phyloP scores from a whole-genome alignment of 2,113 vertebrate species.

The Corythornis madagascariensis region DNA sequence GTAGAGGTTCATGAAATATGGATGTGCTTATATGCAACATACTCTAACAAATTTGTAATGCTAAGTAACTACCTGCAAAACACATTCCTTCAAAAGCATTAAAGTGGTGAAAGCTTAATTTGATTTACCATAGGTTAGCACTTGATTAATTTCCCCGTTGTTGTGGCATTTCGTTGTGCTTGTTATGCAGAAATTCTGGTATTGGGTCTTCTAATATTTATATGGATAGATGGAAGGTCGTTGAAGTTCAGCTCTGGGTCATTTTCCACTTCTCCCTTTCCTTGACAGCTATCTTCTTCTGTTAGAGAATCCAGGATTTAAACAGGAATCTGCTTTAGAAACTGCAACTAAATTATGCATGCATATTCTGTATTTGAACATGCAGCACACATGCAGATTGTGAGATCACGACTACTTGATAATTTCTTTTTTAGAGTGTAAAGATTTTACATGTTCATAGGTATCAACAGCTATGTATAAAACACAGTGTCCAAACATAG shows the following conservation, averaged over 20 bases:
- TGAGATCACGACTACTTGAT: neutral
- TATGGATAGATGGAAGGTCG: neutral
- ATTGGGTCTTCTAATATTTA: neutral
- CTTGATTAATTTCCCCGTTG: constrained; percentile 5
- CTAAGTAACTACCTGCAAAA: constrained; percentile 68
- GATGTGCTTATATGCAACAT: constrained; percentile 48
- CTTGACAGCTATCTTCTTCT: neutral
- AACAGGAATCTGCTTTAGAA: neutral
- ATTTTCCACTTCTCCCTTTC: neutral
- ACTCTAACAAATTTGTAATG: constrained; percentile 61
- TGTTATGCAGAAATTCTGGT: neutral
- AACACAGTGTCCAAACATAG: neutral
- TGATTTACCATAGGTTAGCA: constrained; percentile 23
- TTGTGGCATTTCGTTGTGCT: neutral
- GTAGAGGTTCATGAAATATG: constrained; percentile 66
- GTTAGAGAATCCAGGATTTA: too few relatives aligned
- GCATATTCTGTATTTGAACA: neutral
- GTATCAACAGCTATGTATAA: neutral
- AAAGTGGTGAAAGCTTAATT: neutral
- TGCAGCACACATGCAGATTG: neutral
- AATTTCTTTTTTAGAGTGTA: neutral
- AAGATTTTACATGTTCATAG: neutral
- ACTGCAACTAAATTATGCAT: neutral
- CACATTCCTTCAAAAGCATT: constrained; percentile 22
- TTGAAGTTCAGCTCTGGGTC: neutral